phyloP scores from a whole-genome alignment of 64 coral and sea anemone species.

The Porites lutea region DNA sequence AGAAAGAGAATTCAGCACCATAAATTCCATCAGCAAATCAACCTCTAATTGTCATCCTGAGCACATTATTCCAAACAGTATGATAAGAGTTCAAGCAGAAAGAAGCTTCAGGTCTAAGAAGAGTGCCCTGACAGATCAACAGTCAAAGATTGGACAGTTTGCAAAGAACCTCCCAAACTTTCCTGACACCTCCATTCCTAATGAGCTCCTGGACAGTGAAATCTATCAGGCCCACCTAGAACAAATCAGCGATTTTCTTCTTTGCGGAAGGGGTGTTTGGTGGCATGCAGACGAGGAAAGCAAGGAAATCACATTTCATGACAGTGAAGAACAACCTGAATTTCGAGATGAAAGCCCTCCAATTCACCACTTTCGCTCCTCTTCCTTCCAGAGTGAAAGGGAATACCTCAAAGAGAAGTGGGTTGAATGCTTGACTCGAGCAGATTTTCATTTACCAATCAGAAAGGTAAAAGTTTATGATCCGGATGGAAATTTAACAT shows the following conservation, averaged over 20 bases:
- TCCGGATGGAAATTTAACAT: too few relatives aligned
- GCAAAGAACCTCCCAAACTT: not conserved
- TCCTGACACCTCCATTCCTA: not conserved
- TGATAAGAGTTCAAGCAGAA: slow-evolving; percentile 35
- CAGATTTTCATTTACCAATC: too few relatives aligned
- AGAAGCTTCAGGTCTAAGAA: not conserved
- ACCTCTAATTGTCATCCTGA: slow-evolving; percentile 36
- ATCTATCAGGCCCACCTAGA: too few relatives aligned
- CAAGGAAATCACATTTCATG: slow-evolving; percentile 4
- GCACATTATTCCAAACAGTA: slow-evolving; percentile 35
- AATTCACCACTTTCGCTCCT: too few relatives aligned
- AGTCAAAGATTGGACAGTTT: not conserved
- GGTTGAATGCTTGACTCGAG: too few relatives aligned
- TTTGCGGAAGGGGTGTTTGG: slow-evolving; percentile 29
- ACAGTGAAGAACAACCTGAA: slow-evolving; percentile 7
- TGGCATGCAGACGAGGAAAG: slow-evolving; percentile 5
- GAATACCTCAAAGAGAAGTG: too few relatives aligned
- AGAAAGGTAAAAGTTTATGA: too few relatives aligned
- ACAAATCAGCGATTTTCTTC: too few relatives aligned
- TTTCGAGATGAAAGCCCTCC: not conserved
- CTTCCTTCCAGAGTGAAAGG: too few relatives aligned
- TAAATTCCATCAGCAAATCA: slow-evolving; percentile 35
- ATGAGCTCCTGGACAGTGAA: not conserved
- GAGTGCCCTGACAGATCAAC: not conserved
- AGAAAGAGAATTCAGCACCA: slow-evolving; percentile 32